Evolutionary conservation across 2,797 vertebrate genomes (phyloP), one percentile per base, ranked within the genome.

Genomic region (Eupleurogrammus muticus): DNA sequence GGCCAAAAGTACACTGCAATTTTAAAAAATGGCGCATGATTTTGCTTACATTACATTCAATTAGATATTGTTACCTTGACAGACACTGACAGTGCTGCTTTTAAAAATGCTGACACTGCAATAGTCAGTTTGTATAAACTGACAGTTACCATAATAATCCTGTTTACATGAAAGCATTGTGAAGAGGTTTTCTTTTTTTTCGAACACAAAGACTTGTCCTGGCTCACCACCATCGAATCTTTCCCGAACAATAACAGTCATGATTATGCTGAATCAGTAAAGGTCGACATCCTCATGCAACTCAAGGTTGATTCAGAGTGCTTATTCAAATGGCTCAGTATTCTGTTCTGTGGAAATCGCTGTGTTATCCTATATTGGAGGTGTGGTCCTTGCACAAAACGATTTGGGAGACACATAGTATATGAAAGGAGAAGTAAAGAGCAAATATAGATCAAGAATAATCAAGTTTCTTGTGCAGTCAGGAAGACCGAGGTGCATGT

Each of bases 121-220:
- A 47, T 13, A 19, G 28, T 38, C 28, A 40, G 17, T 57, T 48
- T 17, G 36, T 53, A 23, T 62, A 58, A 69, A 71, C 23, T 19
- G 50, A n/a, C 13, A 57, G 28, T 64, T 24, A 46, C 50, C 13
- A 38, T 28, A 47, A 59, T 51, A 51, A 46, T 23, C 32, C n/a
- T 40, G 55, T 48, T 70, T 53, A 32, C 24, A 52, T 23, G 19
- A 50, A 9, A 47, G 23, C 21, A 28, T 5, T 38, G 9, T 2
- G 21, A 11, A 19, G 4, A 57, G 38, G 1, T 1, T 19, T 49
- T 40, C 59, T 35, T 46, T 49, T 40, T 38, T 14, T 16, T 40
- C 21, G 28, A 11, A 44, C 59, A 66, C 20, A 75, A 76, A 66
- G 36, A 63, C 63, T 36, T 32, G 20, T 19, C 52, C 9, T 70